A percentile compares a stretch with the other conserved stretches of the same genome.
phyloP scores from a whole-genome alignment of 2,888 invertebrate genomes.

The Imbricaverruca yamaguchii region DNA sequence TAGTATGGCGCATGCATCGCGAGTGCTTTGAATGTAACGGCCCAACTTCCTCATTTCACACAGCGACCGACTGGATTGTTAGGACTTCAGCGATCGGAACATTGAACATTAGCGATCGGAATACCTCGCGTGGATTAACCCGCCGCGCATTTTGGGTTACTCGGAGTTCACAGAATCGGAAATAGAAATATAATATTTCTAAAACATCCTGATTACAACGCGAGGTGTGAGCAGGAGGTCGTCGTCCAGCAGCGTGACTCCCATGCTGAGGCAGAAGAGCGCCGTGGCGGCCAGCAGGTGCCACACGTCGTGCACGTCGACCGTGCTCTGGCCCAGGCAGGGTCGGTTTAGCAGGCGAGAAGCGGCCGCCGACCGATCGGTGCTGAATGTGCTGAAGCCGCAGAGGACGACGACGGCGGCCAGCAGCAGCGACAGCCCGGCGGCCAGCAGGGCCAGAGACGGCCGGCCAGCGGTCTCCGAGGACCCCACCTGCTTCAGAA shows the following conservation, averaged over 20 bases:
- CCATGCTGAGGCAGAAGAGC: slow-evolving; percentile 78
- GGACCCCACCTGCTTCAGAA: slow-evolving; percentile 68
- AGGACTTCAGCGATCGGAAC: too few species aligned
- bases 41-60: too few species aligned
- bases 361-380: slow-evolving; percentile 80
- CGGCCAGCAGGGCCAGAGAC: slow-evolving; percentile 37
- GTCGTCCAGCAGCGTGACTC: background rate
- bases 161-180: too few species aligned
- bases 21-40: too few species aligned
- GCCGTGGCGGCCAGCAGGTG: slow-evolving; percentile 75
- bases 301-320: slow-evolving; percentile 68
- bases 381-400: slow-evolving; percentile 34
- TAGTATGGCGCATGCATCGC: too few species aligned
- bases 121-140: too few species aligned
- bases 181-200: too few species aligned
- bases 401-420: background rate
- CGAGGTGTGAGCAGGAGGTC: background rate
- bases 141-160: too few species aligned
- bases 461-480: slow-evolving; percentile 27
- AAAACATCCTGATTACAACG: background rate
- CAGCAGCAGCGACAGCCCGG: background rate
- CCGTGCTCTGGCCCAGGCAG: slow-evolving; percentile 80
- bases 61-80: too few species aligned
- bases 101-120: too few species aligned
- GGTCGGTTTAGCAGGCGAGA: slow-evolving; percentile 74